Percentiles rank a stretch among this genome's conserved stretches.
phyloP scores from a whole-genome alignment of 2,113 vertebrate species.

The Sinocyclocheilus anshuiensis region DNA sequence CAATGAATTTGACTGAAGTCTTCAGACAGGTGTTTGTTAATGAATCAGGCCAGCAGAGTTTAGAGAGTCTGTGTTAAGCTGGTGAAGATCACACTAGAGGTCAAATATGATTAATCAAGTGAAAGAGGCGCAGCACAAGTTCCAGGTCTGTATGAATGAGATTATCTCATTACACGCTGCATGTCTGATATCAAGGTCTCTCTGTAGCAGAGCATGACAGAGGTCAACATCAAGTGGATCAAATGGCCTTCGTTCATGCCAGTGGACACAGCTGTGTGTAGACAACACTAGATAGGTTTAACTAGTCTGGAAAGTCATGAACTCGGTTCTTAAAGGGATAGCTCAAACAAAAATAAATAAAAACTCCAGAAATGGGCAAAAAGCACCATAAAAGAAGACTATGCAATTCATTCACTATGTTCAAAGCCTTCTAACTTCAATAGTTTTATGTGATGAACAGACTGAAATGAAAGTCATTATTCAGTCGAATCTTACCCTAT shows the following conservation, averaged over 20 bases:
- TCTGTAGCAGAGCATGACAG: neutral
- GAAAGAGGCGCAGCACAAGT: neutral
- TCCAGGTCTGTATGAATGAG: neutral
- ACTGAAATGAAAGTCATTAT: neutral
- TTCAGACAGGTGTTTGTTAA: neutral
- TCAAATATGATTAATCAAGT: conserved; percentile 15
- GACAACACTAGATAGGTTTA: neutral
- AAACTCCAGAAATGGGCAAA: neutral
- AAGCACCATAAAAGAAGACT: neutral
- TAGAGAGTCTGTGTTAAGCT: neutral
- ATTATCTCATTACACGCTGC: neutral
- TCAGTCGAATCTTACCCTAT: neutral
- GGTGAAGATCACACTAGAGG: conserved; percentile 13
- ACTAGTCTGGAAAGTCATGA: neutral
- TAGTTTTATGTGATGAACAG: neutral
- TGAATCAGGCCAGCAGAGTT: neutral
- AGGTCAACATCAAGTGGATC: conserved; percentile 10
- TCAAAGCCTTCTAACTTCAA: neutral
- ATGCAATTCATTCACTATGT: neutral
- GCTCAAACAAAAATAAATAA: neutral
- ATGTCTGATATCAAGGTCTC: neutral
- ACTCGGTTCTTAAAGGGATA: neutral
- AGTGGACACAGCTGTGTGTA: neutral
- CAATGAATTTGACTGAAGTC: neutral
- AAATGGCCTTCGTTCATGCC: conserved; percentile 1